phyloP scores from a whole-genome alignment of 2,113 vertebrate genomes.

The Macrotus californicus region DNA sequence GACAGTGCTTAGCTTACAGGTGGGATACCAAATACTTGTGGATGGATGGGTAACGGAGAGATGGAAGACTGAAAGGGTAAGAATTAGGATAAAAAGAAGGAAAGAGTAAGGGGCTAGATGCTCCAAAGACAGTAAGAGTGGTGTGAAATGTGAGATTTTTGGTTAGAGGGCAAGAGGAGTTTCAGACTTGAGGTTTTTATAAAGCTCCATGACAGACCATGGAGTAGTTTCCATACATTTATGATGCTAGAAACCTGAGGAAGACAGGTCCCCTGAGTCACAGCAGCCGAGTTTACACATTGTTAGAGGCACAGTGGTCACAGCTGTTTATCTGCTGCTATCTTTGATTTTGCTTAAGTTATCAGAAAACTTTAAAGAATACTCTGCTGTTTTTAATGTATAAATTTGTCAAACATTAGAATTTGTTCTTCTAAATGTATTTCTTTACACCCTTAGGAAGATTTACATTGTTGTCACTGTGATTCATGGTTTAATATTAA shows the following conservation, averaged over 20 bases:
- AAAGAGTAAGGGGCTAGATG: background rate
- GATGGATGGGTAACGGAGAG: background rate
- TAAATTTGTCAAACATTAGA: background rate
- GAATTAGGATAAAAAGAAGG: background rate
- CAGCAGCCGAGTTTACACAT: background rate
- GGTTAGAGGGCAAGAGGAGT: background rate
- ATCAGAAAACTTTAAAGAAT: conserved; percentile 16
- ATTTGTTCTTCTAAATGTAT: conserved; percentile 25
- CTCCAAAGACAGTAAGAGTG: background rate
- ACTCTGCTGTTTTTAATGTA: background rate
- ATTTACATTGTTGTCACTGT: background rate
- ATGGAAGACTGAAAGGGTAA: background rate
- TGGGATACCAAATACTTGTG: background rate
- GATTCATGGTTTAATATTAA: conserved; percentile 9
- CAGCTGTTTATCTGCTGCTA: background rate
- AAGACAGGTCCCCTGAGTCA: background rate
- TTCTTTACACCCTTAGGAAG: background rate
- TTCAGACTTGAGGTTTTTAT: background rate
- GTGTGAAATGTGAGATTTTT: background rate
- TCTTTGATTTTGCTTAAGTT: background rate
- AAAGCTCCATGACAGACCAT: background rate
- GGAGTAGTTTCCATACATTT: background rate
- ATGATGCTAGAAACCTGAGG: background rate
- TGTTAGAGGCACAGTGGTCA: background rate
- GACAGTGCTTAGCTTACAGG: background rate